Base-by-base conservation (phyloP, 1,140 invertebrate species). In the Calosoma granatense region DNA sequence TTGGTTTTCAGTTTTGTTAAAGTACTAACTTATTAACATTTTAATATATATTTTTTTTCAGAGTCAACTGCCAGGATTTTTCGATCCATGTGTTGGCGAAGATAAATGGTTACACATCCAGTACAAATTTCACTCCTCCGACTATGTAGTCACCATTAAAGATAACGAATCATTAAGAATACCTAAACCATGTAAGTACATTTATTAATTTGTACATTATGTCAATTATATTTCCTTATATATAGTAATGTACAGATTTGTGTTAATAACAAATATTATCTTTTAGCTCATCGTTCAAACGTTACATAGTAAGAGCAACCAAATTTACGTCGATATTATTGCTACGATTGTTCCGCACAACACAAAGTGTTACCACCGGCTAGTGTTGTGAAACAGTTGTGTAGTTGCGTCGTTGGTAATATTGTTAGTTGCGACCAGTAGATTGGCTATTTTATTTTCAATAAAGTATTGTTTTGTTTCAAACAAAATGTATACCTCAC, bases 51-150 rank as follows among this genome's bases (percentile, higher is more conserved):
- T n/a, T n/a, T n/a, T n/a, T 63, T 79, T 81, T 47, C 72, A 98
- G 94, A 87, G 87, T 68, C 89, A 96, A 69, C 73, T 98, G 53
- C 90, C 94, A 26, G 96, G 96, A 21, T 98, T 99, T 73, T 98
- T 91, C 73, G 96, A 98, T 73, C 93, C 94, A 0, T 93, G 92
- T 67, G 81, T 95, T 15, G 92, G 94, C 1, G 93, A 97, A 62
- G 86, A 92, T 3, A 99, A 99, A 72, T 81, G 81, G 59, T 74
- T 99, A 20, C 82, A 85, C 30, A 81, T 99, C 57, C 82, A 89
- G 64, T 99, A 98, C 71, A 80, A 83, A 63, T 97, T 89, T 73
- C 83, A 86, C 63, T 82, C 83, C 69, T 79, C 85, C 65, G 74
- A 81, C 3, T 87, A 96, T 71, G 79, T 87, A 67, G 83, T 89